Evolutionary conservation across 2,888 invertebrate genomes (phyloP), one percentile per base, ranked within the genome.

Genomic region (Lepidonotus clava): DNA sequence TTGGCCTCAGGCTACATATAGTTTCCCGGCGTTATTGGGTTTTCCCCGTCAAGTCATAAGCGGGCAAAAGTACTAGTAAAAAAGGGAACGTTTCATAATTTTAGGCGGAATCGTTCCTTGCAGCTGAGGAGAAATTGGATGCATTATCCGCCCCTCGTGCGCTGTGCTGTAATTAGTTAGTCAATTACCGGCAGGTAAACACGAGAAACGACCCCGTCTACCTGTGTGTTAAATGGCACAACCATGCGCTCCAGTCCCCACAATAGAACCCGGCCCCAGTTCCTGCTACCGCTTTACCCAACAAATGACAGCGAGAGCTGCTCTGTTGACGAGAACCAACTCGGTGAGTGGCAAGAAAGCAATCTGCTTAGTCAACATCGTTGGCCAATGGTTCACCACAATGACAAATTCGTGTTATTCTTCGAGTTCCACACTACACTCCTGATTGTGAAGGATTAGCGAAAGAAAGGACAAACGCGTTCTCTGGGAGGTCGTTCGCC

Each of bases 361-460:
- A 80, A 80, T 80, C 80, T 80, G 46, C 41, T 80, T 80, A 51
- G 80, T 80, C 80, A 80, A 80, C 80, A 80, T 46, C 46, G 34
- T 46, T 80, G 41, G 46, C 28, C 80, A 34, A 24, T 41, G 46
- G 80, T 41, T 80, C 80, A n/a, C 71, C 51, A 24, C 51, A 51
- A 80, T 80, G 51, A 80, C 80, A 80, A 80, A 80, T 80, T 80
- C 80, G 51, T 80, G 80, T 80, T 71, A 71, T 34, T 38, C 71
- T 14, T 14, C 71, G n/a, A 34, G 71, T 34, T 24, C 36, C 71
- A 8, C 5, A 18, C 71, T 38, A 71, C 18, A 11, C 38, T n/a
- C 21, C 71, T 36, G 80, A 80, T 80, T 41, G 51, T 80, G 41
- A 46, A 46, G 80, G 80, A 80, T 80, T 80, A 80, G 71, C 14